Percentiles rank a stretch among this genome's conserved stretches.
phyloP scores from a whole-genome alignment of 2,888 invertebrate genomes.

The Drosophila differens region DNA sequence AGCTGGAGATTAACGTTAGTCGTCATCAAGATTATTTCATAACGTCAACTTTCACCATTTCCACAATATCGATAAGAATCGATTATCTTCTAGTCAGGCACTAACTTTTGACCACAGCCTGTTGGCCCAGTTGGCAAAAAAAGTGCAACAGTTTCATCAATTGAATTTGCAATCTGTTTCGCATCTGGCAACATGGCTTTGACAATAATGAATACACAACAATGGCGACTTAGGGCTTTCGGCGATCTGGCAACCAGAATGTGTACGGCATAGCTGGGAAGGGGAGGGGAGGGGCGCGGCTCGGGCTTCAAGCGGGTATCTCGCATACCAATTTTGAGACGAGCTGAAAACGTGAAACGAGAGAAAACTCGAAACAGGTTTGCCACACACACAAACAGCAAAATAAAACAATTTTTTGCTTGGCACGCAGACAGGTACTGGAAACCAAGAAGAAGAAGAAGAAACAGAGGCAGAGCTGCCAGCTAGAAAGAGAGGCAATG shows the following conservation, averaged over 20 bases:
- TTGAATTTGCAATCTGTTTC: slow-evolving; percentile 47
- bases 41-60: neutral
- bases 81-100: neutral
- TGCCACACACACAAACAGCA: slow-evolving; percentile 19
- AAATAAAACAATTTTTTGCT: slow-evolving; percentile 45
- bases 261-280: neutral
- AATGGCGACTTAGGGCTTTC: slow-evolving; percentile 62
- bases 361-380: slow-evolving; percentile 77
- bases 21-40: neutral
- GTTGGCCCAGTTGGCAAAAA: slow-evolving; percentile 32
- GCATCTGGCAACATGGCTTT: slow-evolving; percentile 26
- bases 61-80: neutral
- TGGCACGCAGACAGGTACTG: slow-evolving; percentile 52
- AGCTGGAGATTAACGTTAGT: neutral
- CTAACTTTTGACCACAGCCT: neutral
- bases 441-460: slow-evolving; percentile 41
- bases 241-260: slow-evolving; percentile 16
- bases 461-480: neutral
- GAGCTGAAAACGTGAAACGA: slow-evolving; percentile 73
- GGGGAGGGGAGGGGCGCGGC: neutral
- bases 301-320: slow-evolving; percentile 30
- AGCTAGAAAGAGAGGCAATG: slow-evolving; percentile 6
- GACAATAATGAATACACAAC: slow-evolving; percentile 43
- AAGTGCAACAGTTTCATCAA: slow-evolving; percentile 62
- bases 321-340: slow-evolving; percentile 75